Evolutionary conservation across 2,888 invertebrate species (phyloP).

Genomic region (Agrotis puta): DNA sequence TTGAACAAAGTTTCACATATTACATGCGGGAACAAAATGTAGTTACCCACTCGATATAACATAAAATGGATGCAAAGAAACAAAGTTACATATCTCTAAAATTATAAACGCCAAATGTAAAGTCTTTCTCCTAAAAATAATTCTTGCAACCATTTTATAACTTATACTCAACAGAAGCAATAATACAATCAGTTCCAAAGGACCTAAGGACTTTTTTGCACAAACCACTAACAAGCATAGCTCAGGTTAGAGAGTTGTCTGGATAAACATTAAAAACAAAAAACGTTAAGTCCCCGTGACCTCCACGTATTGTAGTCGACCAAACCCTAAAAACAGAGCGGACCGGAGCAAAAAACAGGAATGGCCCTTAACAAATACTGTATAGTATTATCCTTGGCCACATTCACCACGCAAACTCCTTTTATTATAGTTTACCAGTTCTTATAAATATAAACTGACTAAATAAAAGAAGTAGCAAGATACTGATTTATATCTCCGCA

Average conservation of each 20-base stretch:
- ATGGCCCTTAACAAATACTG: slow-evolving; percentile 18
- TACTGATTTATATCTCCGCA: not conserved
- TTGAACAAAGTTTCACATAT: slow-evolving; percentile 11
- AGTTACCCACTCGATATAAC: slow-evolving; percentile 9
- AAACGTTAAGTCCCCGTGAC: slow-evolving; percentile 30
- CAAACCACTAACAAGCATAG: slow-evolving; percentile 12
- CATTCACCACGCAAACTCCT: slow-evolving; percentile 21
- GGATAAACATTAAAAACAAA: slow-evolving; percentile 40
- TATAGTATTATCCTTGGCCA: slow-evolving; percentile 12
- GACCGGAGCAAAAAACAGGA: slow-evolving; percentile 31
- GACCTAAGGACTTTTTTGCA: not conserved
- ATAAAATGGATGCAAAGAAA: slow-evolving; percentile 19
- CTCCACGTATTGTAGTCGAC: slow-evolving; percentile 41
- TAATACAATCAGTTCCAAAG: not conserved
- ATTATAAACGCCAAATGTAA: not conserved
- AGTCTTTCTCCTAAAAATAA: not conserved
- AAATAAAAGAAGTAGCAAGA: slow-evolving; percentile 5
- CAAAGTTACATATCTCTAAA: not conserved
- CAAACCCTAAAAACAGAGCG: slow-evolving; percentile 40
- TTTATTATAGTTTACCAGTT: slow-evolving; percentile 2
- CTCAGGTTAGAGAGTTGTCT: slow-evolving; percentile 20
- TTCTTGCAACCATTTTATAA: not conserved
- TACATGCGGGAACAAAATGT: not conserved
- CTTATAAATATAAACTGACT: not conserved
- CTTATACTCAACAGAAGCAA: not conserved